Evolutionary conservation across 2,888 invertebrate species (phyloP).

Genomic region (Pycnomerus fuliginosus): DNA sequence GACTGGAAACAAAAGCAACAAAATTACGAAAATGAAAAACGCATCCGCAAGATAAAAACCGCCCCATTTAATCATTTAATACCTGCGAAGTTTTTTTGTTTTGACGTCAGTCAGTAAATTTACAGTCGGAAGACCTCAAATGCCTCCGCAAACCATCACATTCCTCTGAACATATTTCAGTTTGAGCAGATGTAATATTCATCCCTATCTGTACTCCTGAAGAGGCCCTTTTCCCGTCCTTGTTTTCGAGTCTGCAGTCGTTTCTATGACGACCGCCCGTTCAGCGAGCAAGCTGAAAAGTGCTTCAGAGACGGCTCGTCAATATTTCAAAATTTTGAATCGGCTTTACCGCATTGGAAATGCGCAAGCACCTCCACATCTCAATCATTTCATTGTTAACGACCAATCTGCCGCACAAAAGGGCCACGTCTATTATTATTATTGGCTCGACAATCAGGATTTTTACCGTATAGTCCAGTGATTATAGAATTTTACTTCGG

Average conservation of each 20-base stretch:
- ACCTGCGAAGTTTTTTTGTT: background rate
- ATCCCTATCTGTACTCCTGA: constrained; percentile 17
- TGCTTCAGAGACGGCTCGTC: constrained; percentile 14
- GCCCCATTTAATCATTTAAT: background rate
- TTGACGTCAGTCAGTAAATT: too few species aligned
- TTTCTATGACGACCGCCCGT: constrained; percentile 26
- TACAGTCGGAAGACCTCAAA: too few species aligned
- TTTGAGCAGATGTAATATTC: constrained; percentile 21
- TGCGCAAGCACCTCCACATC: too few species aligned
- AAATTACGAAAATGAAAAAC: too few species aligned
- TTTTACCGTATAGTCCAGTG: too few species aligned
- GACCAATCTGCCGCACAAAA: too few species aligned
- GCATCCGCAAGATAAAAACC: background rate
- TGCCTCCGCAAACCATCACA: too few species aligned
- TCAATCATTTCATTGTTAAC: too few species aligned
- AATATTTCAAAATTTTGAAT: background rate
- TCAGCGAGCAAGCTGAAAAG: constrained; percentile 17
- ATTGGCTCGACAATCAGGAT: too few species aligned
- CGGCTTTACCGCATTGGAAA: too few species aligned
- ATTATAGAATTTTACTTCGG: too few species aligned
- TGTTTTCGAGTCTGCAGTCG: constrained; percentile 23
- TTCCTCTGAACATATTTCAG: constrained; percentile 24
- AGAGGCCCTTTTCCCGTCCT: constrained; percentile 20
- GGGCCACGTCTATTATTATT: too few species aligned
- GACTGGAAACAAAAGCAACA: constrained; percentile 57